phyloP scores from a whole-genome alignment of 2,797 vertebrate genomes.

The Sebastes steindachneri region DNA sequence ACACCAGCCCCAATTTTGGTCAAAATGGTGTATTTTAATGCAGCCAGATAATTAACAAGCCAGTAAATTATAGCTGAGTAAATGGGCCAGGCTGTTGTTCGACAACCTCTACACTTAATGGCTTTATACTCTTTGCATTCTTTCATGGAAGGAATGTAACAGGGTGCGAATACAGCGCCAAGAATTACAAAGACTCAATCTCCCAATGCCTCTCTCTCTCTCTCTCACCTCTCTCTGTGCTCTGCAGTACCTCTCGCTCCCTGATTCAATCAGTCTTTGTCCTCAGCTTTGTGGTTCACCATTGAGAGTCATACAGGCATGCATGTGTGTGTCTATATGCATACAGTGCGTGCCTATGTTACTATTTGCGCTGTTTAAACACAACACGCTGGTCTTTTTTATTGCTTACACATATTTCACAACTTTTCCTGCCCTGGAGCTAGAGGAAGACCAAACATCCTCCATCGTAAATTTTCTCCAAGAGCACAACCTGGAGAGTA shows the following conservation, averaged over 20 bases:
- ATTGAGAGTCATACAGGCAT: background rate
- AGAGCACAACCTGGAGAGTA: constrained; percentile 62
- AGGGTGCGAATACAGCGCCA: constrained; percentile 47
- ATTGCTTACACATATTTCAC: constrained; percentile 82
- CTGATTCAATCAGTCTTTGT: constrained; percentile 26
- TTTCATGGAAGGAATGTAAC: constrained; percentile 70
- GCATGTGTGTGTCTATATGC: background rate
- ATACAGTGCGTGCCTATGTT: constrained; percentile 6
- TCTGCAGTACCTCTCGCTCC: background rate
- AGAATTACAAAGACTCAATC: constrained; percentile 47
- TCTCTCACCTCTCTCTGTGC: constrained; percentile 10
- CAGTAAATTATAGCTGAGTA: constrained; percentile 58
- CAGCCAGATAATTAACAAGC: constrained; percentile 61
- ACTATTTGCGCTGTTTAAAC: constrained; percentile 62
- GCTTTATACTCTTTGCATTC: constrained; percentile 63
- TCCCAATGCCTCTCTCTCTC: background rate
- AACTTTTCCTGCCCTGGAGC: constrained; percentile 77
- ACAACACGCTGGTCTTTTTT: constrained; percentile 73
- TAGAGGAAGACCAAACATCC: constrained; percentile 79
- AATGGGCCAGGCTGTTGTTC: constrained; percentile 61
- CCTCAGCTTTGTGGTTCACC: constrained; percentile 7
- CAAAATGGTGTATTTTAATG: constrained; percentile 53
- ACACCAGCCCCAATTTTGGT: constrained; percentile 58
- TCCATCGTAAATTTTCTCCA: constrained; percentile 77
- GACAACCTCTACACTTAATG: constrained; percentile 58